Conservation (phyloP, 1,140 invertebrate species). For the Oncopodura yosiiana region DNA sequence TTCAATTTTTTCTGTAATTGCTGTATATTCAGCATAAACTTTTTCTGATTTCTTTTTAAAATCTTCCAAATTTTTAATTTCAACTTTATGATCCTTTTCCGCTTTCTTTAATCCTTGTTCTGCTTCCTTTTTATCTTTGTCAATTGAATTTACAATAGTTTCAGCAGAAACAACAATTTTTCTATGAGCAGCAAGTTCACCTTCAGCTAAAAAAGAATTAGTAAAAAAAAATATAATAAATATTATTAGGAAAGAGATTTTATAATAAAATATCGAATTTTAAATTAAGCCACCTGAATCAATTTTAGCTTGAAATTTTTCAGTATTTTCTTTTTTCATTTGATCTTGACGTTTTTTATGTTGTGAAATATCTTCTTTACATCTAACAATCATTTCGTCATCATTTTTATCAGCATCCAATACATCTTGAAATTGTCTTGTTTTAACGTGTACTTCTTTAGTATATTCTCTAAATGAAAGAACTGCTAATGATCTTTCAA, state of each 20-base stretch:
- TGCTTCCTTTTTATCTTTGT: conserved; percentile 54
- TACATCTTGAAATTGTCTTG: no score
- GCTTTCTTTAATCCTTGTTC: conserved; percentile 64
- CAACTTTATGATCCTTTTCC: conserved; percentile 51
- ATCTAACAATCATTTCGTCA: background rate
- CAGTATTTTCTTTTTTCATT: conserved; percentile 36
- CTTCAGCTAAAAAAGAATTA: no score
- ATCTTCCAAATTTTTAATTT: conserved; percentile 57
- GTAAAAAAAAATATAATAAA: no score
- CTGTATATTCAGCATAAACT: conserved; percentile 52
- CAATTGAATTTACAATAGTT: conserved; percentile 56
- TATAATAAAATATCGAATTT: no score
- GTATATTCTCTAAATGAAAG: conserved; percentile 34
- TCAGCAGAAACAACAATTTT: conserved; percentile 56
- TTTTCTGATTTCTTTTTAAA: conserved; percentile 26
- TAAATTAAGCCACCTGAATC: no score
- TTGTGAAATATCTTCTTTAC: conserved; percentile 9
- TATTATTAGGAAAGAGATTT: no score
- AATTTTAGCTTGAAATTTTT: background rate
- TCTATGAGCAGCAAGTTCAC: conserved; percentile 53
- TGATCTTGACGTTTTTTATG: conserved; percentile 24
- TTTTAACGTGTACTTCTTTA: background rate
- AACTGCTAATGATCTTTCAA: conserved; percentile 45
- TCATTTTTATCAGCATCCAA: background rate
- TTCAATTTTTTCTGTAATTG: conserved; percentile 57